Evolutionary conservation across 2,113 vertebrate genomes (phyloP), one percentile per base, ranked within the genome.

Genomic region (Regulus satrapa): DNA sequence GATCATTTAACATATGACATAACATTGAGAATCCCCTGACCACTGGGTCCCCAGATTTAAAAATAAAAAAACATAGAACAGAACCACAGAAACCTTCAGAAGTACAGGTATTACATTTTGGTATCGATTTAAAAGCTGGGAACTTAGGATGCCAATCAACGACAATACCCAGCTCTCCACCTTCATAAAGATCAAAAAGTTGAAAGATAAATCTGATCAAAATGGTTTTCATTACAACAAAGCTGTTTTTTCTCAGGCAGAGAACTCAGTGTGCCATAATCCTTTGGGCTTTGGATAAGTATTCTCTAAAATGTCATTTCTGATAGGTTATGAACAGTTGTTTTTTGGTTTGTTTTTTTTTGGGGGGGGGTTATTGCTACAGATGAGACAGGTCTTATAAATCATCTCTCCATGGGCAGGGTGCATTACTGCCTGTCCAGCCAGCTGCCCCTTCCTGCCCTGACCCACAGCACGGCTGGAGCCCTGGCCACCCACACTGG

Each of bases 351-450:
- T n/a, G n/a, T n/a, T n/a, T n/a, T n/a, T n/a, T n/a, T n/a, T n/a
- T n/a, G n/a, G n/a, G n/a, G n/a, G n/a, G n/a, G n/a, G 0, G 0
- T 0, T 41, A 14, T 72, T 62, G 32, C 32, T 69, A 43, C 16
- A n/a, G 16, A 66, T 54, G 25, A 77, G 64, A 71, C 46, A 51
- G 14, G 31, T 54, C 13, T 59, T 43, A 16, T 9, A 48, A 67
- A 51, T 28, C 64, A 25, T 13, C 26, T 82, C 69, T 31, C 48
- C 43, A 23, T 4, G 10, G 7, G 1, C 54, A 2, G 6, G 8
- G 17, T 23, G 51, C 29, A 36, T 12, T 16, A 4, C 25, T 68
- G 34, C 16, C 49, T 59, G 2, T 7, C 66, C 2, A 61, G 38
- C 25, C 55, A 71, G 46, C 1, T 59, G 17, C 19, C 58, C 41